Base-by-base conservation (phyloP, 2,888 invertebrate genomes). In the Trichopoda pennipes region DNA sequence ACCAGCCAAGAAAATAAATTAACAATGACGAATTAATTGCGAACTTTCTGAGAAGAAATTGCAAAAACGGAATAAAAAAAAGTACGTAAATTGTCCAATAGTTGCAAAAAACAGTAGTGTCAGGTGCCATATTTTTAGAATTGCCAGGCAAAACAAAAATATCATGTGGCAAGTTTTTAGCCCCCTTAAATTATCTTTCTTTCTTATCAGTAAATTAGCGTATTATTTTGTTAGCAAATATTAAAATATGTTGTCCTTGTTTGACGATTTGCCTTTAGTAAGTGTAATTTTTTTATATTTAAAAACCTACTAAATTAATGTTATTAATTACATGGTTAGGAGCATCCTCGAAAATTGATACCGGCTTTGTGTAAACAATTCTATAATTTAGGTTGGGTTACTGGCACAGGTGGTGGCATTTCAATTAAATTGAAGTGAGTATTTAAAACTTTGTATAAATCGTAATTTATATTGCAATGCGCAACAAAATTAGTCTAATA, bases 391-490 rank as follows among this genome's bases (percentile, higher is more conserved):
- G 98, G 98, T 38, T 99, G 99, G 99, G 98, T 98, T 0, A 97
- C 97, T 6, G 99, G 99, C 8, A 99, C 99, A 28, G 99, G 99
- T 17, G 99, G 99, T 60, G 97, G 97, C 60, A 97, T 99, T 85
- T 97, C 96, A 85, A 98, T 98, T 51, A 97, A 95, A 91, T 91
- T 94, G 85, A 95, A 95, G 97, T 96, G 91, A 91, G 91, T 89
- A 56, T 60, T 19, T 3, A 17, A 17, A 17, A 9, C 17, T 49
- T 17, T 8, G 8, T 28, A 1, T 28, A 7, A 28, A n/a, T n/a
- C 28, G 28, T 1, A 28, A n/a, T n/a, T 38, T 14, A 12, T 1
- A 2, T 38, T 14, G 10, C 10, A 14, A 38, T 38, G 14, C 14
- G 14, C 14, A 7, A 1, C 38, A 38, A 14, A 38, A 14, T 38